Conservation (phyloP, 2,113 vertebrate genomes). For the Nannospalax galili region DNA sequence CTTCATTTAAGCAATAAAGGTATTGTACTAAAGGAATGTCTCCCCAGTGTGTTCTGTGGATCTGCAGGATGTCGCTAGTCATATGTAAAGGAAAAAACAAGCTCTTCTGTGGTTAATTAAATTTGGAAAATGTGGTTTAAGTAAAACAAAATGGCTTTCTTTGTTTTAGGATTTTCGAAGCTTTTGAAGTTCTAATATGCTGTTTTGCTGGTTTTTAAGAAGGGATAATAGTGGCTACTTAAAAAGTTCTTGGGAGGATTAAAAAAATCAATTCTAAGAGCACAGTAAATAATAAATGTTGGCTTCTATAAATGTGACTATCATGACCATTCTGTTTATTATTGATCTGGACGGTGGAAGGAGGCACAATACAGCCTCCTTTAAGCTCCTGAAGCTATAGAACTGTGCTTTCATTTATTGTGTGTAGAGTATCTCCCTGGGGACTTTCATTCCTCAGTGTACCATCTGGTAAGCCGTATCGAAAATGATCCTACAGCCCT, state of each 20-base stretch:
- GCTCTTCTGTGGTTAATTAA: neutral
- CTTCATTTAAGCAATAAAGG: neutral
- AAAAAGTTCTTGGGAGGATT: neutral
- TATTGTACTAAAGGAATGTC: neutral
- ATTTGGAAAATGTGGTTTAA: conserved; percentile 38
- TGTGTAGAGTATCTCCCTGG: neutral
- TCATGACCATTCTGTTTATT: neutral
- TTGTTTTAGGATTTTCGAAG: neutral
- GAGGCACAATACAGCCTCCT: neutral
- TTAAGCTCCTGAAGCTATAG: neutral
- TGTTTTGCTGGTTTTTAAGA: conserved; percentile 48
- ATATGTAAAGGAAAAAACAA: neutral
- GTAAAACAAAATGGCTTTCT: conserved; percentile 40
- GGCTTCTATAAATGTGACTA: neutral
- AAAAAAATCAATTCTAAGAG: neutral
- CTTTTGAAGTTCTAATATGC: conserved; percentile 3
- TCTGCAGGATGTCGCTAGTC: neutral
- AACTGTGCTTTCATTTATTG: neutral
- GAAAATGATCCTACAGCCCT: neutral
- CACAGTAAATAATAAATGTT: neutral
- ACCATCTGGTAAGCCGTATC: neutral
- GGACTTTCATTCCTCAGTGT: neutral
- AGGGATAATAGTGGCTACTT: neutral
- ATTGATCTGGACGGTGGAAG: neutral
- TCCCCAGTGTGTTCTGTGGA: neutral